These are phyloP conservation scores for Flabesymbios commensalis DNA, from an alignment of 2,888 invertebrate species.

Conservation along the genomic window DNA sequence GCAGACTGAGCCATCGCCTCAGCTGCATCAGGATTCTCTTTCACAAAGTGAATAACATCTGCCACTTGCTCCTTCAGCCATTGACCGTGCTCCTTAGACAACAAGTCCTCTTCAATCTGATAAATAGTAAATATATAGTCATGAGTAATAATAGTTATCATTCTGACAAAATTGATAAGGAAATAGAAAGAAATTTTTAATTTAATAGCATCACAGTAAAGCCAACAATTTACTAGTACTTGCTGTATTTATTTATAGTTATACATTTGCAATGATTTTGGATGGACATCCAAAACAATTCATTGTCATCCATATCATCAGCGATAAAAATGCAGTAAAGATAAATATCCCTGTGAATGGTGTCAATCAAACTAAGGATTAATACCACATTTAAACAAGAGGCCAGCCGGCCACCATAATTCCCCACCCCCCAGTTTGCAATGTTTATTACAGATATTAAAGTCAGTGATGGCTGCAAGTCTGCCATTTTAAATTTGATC, in stretches of 20 bases:
- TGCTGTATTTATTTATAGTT: too few species aligned
- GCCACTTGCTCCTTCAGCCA: slow-evolving; percentile 79
- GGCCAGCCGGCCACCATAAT: too few species aligned
- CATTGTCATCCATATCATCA: not conserved
- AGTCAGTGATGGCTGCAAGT: too few species aligned
- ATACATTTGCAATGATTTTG: too few species aligned
- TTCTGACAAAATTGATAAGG: not conserved
- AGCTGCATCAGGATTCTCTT: slow-evolving; percentile 71
- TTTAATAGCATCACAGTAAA: not conserved
- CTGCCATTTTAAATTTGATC: too few species aligned
- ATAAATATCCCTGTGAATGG: too few species aligned
- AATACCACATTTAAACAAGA: too few species aligned
- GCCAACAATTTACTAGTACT: not conserved
- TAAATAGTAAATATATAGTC: not conserved
- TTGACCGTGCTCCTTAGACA: slow-evolving; percentile 77
- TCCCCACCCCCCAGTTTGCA: too few species aligned
- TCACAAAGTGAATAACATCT: slow-evolving; percentile 80
- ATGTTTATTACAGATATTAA: too few species aligned
- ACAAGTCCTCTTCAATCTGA: slow-evolving; percentile 77
- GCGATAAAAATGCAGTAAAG: too few species aligned
- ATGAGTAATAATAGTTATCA: not conserved
- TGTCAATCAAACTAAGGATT: too few species aligned
- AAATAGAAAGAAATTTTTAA: not conserved
- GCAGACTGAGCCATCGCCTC: not conserved
- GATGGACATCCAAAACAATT: not conserved